Evolutionary conservation across 2,888 invertebrate genomes (phyloP).

Genomic region (Nomada goodeniana): DNA sequence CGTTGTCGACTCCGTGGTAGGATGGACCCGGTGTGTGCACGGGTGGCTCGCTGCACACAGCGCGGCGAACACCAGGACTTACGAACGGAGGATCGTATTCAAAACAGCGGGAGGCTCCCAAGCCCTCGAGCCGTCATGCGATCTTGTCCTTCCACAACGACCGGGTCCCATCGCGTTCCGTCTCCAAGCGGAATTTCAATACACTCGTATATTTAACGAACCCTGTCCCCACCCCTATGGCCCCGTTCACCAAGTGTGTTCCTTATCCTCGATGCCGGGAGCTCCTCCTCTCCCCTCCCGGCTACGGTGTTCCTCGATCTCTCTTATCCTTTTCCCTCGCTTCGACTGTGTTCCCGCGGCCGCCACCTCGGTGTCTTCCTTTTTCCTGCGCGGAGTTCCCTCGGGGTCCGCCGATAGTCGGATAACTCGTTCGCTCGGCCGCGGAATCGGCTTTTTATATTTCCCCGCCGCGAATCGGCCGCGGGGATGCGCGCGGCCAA

Average conservation of each 20-base stretch:
- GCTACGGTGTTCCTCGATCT: slow-evolving; percentile 30
- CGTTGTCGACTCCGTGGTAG: slow-evolving; percentile 72
- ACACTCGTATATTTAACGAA: slow-evolving; percentile 82
- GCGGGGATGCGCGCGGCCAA: slow-evolving; percentile 61
- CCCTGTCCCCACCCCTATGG: slow-evolving; percentile 59
- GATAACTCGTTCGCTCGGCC: slow-evolving; percentile 66
- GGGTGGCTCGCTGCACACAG: slow-evolving; percentile 61
- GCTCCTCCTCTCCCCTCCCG: slow-evolving; percentile 34
- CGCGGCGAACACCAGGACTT: slow-evolving; percentile 67
- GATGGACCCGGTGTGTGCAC: slow-evolving; percentile 62
- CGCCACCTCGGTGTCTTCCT: slow-evolving; percentile 46
- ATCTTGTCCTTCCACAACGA: slow-evolving; percentile 81
- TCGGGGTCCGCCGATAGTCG: slow-evolving; percentile 57
- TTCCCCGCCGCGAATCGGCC: slow-evolving; percentile 67
- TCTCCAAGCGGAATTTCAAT: slow-evolving; percentile 80
- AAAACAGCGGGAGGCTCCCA: slow-evolving; percentile 81
- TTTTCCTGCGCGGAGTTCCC: slow-evolving; percentile 51
- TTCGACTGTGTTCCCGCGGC: slow-evolving; percentile 25
- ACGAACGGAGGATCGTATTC: slow-evolving; percentile 78
- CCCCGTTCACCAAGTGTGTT: slow-evolving; percentile 41
- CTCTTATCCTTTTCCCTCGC: slow-evolving; percentile 41
- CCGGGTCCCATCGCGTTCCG: slow-evolving; percentile 77
- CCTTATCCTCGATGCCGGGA: slow-evolving; percentile 43
- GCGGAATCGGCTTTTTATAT: slow-evolving; percentile 73
- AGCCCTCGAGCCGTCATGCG: slow-evolving; percentile 79